Evolutionary conservation across 2,888 invertebrate species (phyloP), one percentile per base, ranked within the genome.

Genomic region (Oeneis ivallda): DNA sequence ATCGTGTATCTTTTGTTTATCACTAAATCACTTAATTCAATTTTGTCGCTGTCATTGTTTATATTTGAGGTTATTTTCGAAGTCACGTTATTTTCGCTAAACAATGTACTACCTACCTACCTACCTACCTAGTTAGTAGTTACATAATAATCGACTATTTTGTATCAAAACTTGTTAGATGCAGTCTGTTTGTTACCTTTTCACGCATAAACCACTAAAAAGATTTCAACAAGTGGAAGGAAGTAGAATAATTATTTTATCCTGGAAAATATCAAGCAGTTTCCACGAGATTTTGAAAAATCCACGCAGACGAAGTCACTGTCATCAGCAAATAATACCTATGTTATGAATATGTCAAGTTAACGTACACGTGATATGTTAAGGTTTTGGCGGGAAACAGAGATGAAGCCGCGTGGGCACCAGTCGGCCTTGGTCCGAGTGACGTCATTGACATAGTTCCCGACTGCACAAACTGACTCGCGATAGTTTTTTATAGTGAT

Each of bases 401-500:
- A 47, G 67, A 69, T 62, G 45, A 67, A 72, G 69, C 66, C 70
- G 78, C 75, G 76, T 78, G 79, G 76, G 80, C 75, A 85, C 85
- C 84, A 76, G 88, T 82, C 85, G 90, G 80, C 91, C 91, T 91
- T 92, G 90, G 79, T 70, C 71, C 75, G 73, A 80, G 74, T 87
- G 84, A 89, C 90, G 89, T 89, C 89, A 90, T 78, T 88, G 87
- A 86, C 89, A 87, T 89, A 88, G 85, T 90, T 88, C 89, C 87
- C 80, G 83, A 76, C 82, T 86, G 85, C 84, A 85, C 75, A 80
- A 79, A 80, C 79, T 76, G 81, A 81, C 81, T 74, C 78, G 67
- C 70, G 64, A 68, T 65, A 64, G 64, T 68, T 72, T 74, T 70
- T 73, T 71, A 62, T 65, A 54, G 65, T 66, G 69, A 70, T 71